phyloP scores from a whole-genome alignment of 2,888 invertebrate species.

The Xestia c-nigrum region DNA sequence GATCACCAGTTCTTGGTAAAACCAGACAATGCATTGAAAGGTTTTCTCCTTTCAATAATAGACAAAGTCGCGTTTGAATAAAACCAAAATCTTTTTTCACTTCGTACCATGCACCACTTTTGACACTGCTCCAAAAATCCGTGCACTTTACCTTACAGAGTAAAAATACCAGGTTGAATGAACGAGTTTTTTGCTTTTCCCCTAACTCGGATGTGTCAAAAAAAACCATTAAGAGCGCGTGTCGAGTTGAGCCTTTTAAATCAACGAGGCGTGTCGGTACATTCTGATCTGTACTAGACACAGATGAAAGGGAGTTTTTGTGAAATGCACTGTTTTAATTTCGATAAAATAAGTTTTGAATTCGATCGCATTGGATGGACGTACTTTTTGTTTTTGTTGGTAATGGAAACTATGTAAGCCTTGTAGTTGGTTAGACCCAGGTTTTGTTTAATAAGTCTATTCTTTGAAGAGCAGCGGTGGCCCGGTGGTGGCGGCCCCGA shows the following conservation, averaged over 20 bases:
- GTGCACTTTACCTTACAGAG: background rate
- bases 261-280: constrained; percentile 13
- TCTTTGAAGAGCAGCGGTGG: no score
- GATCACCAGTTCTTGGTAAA: background rate
- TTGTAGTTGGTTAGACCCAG: background rate
- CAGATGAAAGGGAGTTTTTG: background rate
- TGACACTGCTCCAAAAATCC: no score
- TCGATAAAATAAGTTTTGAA: background rate
- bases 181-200: background rate
- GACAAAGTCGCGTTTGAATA: background rate
- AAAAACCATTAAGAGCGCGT: constrained; percentile 3
- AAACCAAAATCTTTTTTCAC: background rate
- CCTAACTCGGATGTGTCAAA: constrained; percentile 16
- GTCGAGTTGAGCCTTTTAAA: constrained; percentile 28
- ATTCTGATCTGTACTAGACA: background rate
- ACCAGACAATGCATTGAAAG: background rate
- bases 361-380: background rate
- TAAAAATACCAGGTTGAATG: constrained; percentile 2
- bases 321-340: constrained; percentile 13
- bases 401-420: no score
- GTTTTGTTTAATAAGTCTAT: background rate
- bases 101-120: background rate
- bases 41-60: background rate
- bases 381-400: background rate
- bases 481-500: no score